phyloP scores from a whole-genome alignment of 2,888 invertebrate genomes.

The Theretra japonica region DNA sequence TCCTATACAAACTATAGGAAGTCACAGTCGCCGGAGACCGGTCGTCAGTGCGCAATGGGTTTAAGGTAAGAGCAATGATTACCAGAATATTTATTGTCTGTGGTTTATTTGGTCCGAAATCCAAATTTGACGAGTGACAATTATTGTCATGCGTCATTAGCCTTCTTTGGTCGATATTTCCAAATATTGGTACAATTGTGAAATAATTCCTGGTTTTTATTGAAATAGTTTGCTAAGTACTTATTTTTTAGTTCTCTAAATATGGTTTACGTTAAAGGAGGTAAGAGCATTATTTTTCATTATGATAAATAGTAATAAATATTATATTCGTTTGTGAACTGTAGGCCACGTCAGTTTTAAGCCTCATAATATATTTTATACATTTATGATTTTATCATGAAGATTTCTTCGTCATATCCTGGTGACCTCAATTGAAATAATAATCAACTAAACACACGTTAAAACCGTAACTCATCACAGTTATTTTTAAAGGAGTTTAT shows the following conservation, averaged over 20 bases:
- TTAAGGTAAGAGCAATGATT: too few relatives aligned
- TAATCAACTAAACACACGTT: not conserved
- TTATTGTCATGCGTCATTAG: too few relatives aligned
- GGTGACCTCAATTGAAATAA: not conserved
- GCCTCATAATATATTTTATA: not conserved
- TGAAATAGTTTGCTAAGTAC: not conserved
- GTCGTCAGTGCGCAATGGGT: too few relatives aligned
- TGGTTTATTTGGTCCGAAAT: not conserved
- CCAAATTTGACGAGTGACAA: not conserved
- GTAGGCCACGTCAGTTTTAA: slow-evolving; percentile 6
- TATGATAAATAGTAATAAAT: not conserved
- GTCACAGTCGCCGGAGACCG: too few relatives aligned
- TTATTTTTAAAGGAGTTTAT: not conserved
- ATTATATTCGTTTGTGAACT: not conserved
- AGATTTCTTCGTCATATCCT: not conserved
- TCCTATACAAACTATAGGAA: too few relatives aligned
- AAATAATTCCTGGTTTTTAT: not conserved
- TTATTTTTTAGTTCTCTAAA: not conserved
- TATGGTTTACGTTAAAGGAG: slow-evolving; percentile 67
- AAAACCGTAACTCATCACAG: not conserved
- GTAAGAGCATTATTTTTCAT: slow-evolving; percentile 41
- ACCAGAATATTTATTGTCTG: too few relatives aligned
- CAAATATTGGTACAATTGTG: not conserved
- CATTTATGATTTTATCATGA: not conserved
- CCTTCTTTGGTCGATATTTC: not conserved